These are phyloP conservation scores for Ursus arctos DNA, from an alignment of 2,113 vertebrate species.

Conservation along the genomic window DNA sequence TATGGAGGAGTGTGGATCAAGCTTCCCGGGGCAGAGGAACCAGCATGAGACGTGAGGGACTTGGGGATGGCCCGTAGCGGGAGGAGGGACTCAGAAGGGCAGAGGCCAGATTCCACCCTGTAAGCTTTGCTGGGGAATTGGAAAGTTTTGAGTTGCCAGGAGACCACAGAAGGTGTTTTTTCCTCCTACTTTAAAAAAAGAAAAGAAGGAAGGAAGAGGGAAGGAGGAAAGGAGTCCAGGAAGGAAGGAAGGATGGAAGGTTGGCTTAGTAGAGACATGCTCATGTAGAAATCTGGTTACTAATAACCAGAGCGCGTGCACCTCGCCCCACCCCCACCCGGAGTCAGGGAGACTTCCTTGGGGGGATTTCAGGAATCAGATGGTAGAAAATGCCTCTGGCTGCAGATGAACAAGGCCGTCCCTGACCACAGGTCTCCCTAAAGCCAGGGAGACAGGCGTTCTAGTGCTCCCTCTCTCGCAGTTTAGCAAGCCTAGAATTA, in stretches of 20 bases:
- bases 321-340: not conserved
- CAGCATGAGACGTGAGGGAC: not conserved
- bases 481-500: not conserved
- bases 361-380: not conserved
- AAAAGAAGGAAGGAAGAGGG: not conserved
- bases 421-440: not conserved
- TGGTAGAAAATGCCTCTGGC: not conserved
- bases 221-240: not conserved
- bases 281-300: not conserved
- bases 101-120: not conserved
- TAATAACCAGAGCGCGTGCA: not conserved
- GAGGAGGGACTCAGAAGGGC: not conserved
- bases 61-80: not conserved
- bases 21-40: not conserved
- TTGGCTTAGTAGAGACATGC: not conserved
- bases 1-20: not conserved
- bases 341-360: not conserved
- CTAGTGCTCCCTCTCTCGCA: not conserved
- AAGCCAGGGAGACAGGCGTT: not conserved
- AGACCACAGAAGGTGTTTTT: not conserved
- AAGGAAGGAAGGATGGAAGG: too few relatives aligned
- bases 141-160: not conserved
- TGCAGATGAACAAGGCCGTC: not conserved
- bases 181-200: not conserved
- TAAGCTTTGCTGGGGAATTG: not conserved